Evolutionary conservation across 2,888 invertebrate species (phyloP), one percentile per base, ranked within the genome.

Genomic region (Drosophila mercatorum): DNA sequence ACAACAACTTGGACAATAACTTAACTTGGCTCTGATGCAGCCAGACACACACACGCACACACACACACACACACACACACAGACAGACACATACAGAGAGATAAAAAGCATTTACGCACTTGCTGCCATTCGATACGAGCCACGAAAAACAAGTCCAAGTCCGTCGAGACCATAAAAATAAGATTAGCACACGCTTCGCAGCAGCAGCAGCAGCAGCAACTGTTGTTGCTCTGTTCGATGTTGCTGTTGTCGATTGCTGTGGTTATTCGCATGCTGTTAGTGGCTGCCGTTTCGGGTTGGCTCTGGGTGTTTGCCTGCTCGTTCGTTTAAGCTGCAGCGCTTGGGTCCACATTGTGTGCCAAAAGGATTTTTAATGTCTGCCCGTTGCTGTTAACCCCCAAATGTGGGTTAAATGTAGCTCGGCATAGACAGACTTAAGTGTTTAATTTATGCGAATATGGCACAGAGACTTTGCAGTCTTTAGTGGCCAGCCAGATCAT

Each of bases 121-220:
- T 67, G 46, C 63, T 52, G 69, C 60, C 70, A 73, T 60, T 61
- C 63, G 60, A 66, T 66, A 51, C 31, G 69, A 75, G 55, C 60
- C 66, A 63, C 74, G 71, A 65, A 75, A 81, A 80, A 86, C 81
- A 87, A 89, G 87, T 84, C 84, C 87, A 85, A 81, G 76, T 80
- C 80, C 86, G 77, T 76, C 72, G 81, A 77, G 88, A 85, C 87
- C 87, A 88, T 89, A 89, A 88, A 88, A 87, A 89, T 88, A 80
- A 88, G 88, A 87, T 87, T 87, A 87, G 88, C 89, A 81, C 88
- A 81, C 81, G 89, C 88, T 84, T 87, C 83, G 63, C 78, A 77
- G 78, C 76, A 68, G 61, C 77, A 22, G 22, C 22, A 22, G 63
- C 78, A 77, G 78, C 76, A 68, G 61, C 77, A 76, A 36, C 62